Conservation (phyloP, 1,140 invertebrate genomes). For the Metopolophium dirhodum region DNA sequence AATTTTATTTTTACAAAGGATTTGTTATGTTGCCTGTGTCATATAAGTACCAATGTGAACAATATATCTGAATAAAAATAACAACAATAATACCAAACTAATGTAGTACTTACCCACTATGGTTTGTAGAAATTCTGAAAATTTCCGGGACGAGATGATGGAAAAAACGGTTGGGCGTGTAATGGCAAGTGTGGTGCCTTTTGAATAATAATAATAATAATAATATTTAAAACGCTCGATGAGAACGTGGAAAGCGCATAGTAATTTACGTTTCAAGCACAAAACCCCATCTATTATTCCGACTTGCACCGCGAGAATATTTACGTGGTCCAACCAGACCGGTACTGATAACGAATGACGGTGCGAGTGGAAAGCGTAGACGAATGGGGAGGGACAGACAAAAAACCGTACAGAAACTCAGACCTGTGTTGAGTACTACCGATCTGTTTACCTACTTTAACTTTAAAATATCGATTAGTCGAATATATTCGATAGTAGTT, state of each 20-base stretch:
- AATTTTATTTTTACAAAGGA: neutral
- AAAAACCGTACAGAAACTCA: neutral
- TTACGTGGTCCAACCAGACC: slow-evolving; percentile 36
- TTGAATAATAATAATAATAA: neutral
- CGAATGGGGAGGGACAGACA: neutral
- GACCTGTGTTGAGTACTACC: neutral
- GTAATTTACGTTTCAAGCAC: neutral
- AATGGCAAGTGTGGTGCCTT: too few relatives aligned
- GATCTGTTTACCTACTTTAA: neutral
- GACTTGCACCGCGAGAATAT: neutral
- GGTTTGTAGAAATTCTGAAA: neutral
- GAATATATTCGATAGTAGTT: neutral
- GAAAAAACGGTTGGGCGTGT: neutral
- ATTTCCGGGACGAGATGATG: neutral
- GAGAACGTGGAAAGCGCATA: neutral
- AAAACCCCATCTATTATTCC: neutral
- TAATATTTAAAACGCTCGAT: neutral
- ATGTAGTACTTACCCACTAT: neutral
- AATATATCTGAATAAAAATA: neutral
- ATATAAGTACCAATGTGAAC: neutral
- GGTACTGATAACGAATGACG: neutral
- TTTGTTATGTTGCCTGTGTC: neutral
- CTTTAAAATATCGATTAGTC: neutral
- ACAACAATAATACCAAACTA: neutral
- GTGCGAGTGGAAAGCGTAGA: neutral